Percentiles rank a stretch among this genome's conserved stretches.
phyloP scores from a whole-genome alignment of 2,888 invertebrate genomes.

The Chrysotoxum bicinctum region DNA sequence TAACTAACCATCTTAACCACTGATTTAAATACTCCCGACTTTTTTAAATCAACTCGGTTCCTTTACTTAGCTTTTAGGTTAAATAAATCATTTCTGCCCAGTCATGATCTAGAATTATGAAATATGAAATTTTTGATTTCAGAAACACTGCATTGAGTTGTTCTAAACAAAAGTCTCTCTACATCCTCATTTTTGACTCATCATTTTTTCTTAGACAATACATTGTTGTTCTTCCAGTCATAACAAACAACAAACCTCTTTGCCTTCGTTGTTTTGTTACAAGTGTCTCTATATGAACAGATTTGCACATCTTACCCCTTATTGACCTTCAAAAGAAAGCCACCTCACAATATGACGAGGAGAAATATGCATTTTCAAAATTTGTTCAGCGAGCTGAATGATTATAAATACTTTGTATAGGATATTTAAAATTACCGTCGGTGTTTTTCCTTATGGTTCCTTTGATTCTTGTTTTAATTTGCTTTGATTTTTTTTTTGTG shows the following conservation, averaged over 20 bases:
- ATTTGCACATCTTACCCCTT: neutral
- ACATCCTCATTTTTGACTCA: neutral
- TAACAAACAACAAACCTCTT: slow-evolving; percentile 4
- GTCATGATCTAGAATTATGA: neutral
- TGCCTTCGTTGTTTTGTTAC: slow-evolving; percentile 11
- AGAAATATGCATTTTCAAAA: slow-evolving; percentile 23
- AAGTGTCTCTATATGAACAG: neutral
- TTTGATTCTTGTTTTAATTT: slow-evolving; percentile 34
- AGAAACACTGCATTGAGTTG: neutral
- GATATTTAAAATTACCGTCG: slow-evolving; percentile 3
- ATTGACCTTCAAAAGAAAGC: slow-evolving; percentile 38
- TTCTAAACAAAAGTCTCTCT: neutral
- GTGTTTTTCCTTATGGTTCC: slow-evolving; percentile 23
- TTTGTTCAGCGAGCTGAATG: neutral
- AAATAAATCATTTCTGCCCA: too few species aligned
- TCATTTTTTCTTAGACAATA: neutral
- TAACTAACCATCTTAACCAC: too few species aligned
- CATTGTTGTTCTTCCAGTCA: slow-evolving; percentile 9
- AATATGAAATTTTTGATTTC: neutral
- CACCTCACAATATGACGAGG: slow-evolving; percentile 3
- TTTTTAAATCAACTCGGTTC: too few species aligned
- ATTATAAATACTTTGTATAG: slow-evolving; percentile 17
- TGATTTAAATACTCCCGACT: too few species aligned
- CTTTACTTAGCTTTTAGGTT: too few species aligned
- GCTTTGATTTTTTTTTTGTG: slow-evolving; percentile 4